Percentiles rank a stretch among this genome's conserved stretches.
phyloP scores from a whole-genome alignment of 2,797 vertebrate genomes.

The Melanotaenia nigrans region DNA sequence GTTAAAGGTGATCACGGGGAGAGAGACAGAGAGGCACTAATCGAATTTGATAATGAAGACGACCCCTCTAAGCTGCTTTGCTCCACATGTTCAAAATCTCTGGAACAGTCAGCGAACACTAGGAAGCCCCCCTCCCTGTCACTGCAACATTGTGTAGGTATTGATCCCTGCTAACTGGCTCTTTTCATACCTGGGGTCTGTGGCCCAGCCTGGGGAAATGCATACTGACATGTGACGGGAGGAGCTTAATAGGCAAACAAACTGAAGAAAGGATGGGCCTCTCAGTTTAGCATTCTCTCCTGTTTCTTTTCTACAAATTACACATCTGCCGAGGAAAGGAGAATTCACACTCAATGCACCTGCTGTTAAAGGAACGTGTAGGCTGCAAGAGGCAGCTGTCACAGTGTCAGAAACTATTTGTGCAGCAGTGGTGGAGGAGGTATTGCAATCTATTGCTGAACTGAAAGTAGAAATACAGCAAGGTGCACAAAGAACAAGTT shows the following conservation, averaged over 20 bases:
- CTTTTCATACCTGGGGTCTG: conserved; percentile 83
- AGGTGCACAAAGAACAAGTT: not conserved
- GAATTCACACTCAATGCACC: conserved; percentile 74
- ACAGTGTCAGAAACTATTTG: conserved; percentile 74
- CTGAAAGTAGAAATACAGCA: not conserved
- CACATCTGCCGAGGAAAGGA: conserved; percentile 84
- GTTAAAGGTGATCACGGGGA: conserved; percentile 80
- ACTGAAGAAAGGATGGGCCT: conserved; percentile 80
- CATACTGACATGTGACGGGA: conserved; percentile 82
- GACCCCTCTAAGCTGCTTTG: conserved; percentile 83
- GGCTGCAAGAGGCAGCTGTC: conserved; percentile 61
- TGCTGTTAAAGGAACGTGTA: conserved; percentile 68
- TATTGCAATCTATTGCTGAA: not conserved
- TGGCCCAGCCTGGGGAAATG: conserved; percentile 74
- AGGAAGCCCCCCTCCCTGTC: conserved; percentile 77
- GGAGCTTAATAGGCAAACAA: conserved; percentile 78
- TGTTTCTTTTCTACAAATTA: conserved; percentile 72
- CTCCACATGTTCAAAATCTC: conserved; percentile 83
- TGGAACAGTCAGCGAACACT: conserved; percentile 75
- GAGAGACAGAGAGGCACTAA: conserved; percentile 76
- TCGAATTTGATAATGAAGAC: conserved; percentile 87
- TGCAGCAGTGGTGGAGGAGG: conserved; percentile 32
- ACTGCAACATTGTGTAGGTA: conserved; percentile 84
- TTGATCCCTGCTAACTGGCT: conserved; percentile 81
- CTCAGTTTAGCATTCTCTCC: conserved; percentile 78